Conservation (phyloP, 2,797 vertebrate genomes). For the Xenopus petersii region DNA sequence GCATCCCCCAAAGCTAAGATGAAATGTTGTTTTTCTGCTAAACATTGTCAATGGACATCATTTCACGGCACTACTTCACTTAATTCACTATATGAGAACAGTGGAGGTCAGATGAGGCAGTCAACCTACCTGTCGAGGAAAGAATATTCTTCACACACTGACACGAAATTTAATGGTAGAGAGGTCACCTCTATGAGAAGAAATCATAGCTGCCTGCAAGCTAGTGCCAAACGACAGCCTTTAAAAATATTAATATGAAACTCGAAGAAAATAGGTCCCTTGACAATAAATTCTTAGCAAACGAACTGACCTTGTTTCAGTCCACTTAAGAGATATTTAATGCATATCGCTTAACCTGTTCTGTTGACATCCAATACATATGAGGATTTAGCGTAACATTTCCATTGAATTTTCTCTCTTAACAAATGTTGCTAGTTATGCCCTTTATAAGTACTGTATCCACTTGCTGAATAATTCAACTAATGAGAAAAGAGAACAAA, state of each 20-base stretch:
- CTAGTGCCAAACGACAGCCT: slow-evolving; percentile 59
- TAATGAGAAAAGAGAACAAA: too few relatives aligned
- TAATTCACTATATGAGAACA: slow-evolving; percentile 60
- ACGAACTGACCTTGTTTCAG: slow-evolving; percentile 48
- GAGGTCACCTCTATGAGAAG: slow-evolving; percentile 68
- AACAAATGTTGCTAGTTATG: neutral
- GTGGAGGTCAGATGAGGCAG: slow-evolving; percentile 69
- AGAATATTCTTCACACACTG: slow-evolving; percentile 63
- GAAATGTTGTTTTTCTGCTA: slow-evolving; percentile 6
- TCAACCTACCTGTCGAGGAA: slow-evolving; percentile 66
- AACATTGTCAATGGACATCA: slow-evolving; percentile 43
- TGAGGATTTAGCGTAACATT: neutral
- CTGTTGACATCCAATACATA: slow-evolving; percentile 15
- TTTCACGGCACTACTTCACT: slow-evolving; percentile 61
- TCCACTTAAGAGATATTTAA: slow-evolving; percentile 13
- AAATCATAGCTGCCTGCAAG: slow-evolving; percentile 57
- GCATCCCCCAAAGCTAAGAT: neutral
- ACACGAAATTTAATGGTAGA: slow-evolving; percentile 57
- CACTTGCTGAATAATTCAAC: neutral
- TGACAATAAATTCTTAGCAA: slow-evolving; percentile 57
- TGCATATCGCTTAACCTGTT: slow-evolving; percentile 42
- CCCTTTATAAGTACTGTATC: neutral
- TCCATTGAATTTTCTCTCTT: neutral
- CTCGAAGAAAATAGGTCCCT: slow-evolving; percentile 48
- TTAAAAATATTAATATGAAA: slow-evolving; percentile 56